Percentiles rank a stretch among this genome's conserved stretches.
These are phyloP conservation scores for Lepidurus packardi DNA, from an alignment of 1,140 invertebrate genomes.

Conservation along the genomic window DNA sequence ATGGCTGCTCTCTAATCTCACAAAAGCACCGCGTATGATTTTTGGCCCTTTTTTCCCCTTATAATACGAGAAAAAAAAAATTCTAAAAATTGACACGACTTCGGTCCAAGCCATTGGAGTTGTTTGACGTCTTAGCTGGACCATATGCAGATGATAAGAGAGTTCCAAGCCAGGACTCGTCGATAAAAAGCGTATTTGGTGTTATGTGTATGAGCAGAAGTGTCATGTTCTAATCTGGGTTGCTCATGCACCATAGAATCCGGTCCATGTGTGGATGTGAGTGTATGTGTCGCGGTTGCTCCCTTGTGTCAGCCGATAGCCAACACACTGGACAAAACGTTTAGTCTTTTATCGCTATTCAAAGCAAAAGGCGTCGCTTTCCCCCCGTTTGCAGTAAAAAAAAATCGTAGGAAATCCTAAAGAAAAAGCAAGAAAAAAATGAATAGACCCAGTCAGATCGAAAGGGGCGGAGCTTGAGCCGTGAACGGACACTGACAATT, in stretches of 20 bases:
- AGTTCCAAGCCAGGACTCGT: too few relatives aligned
- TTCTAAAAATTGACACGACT: too few relatives aligned
- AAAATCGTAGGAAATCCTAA: not conserved
- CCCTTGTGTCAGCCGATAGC: not conserved
- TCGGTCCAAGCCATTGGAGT: too few relatives aligned
- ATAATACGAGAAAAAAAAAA: too few relatives aligned
- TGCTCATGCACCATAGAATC: slow-evolving; percentile 15
- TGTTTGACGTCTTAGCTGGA: too few relatives aligned
- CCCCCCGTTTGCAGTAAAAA: not conserved
- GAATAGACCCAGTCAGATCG: not conserved
- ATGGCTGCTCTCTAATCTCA: too few relatives aligned
- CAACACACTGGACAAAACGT: slow-evolving; percentile 15
- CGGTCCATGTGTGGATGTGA: not conserved
- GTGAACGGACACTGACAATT: not conserved
- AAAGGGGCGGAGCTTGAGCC: not conserved
- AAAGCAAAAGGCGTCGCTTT: not conserved
- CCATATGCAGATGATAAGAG: too few relatives aligned
- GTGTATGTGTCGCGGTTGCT: not conserved
- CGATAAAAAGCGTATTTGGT: not conserved
- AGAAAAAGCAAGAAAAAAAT: not conserved
- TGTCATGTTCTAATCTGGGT: not conserved
- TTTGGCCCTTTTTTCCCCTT: too few relatives aligned
- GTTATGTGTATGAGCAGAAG: not conserved
- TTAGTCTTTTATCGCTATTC: not conserved
- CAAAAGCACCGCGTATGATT: too few relatives aligned